Evolutionary conservation across 2,113 vertebrate species (phyloP), one percentile per base, ranked within the genome.

Genomic region (western clawed frog (Xenopus tropicalis)): DNA sequence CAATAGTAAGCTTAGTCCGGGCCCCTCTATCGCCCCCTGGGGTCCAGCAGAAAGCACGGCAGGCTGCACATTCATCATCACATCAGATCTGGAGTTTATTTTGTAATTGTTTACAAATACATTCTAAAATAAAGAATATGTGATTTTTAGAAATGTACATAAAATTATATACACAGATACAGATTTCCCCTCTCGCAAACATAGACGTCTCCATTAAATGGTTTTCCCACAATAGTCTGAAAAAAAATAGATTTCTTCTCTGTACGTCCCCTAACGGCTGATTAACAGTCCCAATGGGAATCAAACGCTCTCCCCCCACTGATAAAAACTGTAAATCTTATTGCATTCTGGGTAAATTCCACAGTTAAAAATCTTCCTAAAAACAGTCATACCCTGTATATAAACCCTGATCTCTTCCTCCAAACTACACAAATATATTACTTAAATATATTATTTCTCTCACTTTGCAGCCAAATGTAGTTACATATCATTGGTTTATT

Each of bases 361-460:
- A 84, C 65, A 61, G 65, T 48, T 69, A 78, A 81, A 69, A 80
- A 74, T 77, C 78, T 81, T 84, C 74, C 19, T 48, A 64, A 66
- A 12, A 78, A 54, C n/a, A 43, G 69, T 72, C 10, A 69, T 71
- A 86, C 82, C 85, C 85, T 81, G 85, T 74, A 81, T 3, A 84
- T 74, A 72, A 72, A 77, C 71, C 80, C 56, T 11, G 77, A 74
- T 69, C 77, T 80, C 79, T 66, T 83, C 77, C 78, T 80, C 82
- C 80, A 69, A 80, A 90, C 87, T 91, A 92, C 82, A 81, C 69
- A 80, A 90, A 87, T 91, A 92, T 91, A 91, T 91, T 90, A 91
- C 74, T 90, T 88, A 84, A 91, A 92, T 92, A 91, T 92, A 92
- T 92, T 91, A 91, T 88, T 87, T 84, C 88, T 86, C 84, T 88